phyloP scores from a whole-genome alignment of 2,797 vertebrate species.

The Coracias cyanogaster region DNA sequence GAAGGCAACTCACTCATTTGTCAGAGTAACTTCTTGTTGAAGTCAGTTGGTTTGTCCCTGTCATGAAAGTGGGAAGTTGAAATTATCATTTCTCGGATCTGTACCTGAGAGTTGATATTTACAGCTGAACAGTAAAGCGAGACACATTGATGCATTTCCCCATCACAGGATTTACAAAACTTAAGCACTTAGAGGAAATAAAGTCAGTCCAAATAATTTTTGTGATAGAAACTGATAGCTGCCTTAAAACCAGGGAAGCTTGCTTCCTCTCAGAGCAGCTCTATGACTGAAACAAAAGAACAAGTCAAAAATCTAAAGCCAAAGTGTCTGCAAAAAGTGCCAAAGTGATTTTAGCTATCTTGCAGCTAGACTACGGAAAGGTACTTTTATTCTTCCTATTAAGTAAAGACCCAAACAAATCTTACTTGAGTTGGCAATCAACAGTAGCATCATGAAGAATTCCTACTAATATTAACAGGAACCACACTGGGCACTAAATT shows the following conservation, averaged over 20 bases:
- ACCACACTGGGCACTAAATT: background rate
- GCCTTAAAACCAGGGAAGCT: background rate
- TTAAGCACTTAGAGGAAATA: background rate
- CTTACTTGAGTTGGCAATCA: background rate
- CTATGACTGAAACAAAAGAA: background rate
- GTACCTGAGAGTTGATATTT: background rate
- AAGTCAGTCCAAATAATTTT: background rate
- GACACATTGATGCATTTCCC: rapidly evolving
- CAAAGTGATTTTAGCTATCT: background rate
- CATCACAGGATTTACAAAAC: background rate
- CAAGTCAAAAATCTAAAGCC: background rate
- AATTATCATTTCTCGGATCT: background rate
- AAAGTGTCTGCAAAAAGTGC: background rate
- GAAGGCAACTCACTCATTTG: background rate
- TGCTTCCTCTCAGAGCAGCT: background rate
- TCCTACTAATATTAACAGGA: background rate
- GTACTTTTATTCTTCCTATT: background rate
- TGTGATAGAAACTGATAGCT: background rate
- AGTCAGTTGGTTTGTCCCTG: background rate
- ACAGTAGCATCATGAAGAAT: background rate
- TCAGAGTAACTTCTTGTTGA: background rate
- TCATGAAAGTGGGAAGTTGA: background rate
- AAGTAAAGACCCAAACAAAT: background rate
- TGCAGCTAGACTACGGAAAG: background rate
- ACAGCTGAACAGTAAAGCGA: background rate